These are phyloP conservation scores for Dendroctonus valens DNA, from an alignment of 1,140 invertebrate species.

Conservation along the genomic window DNA sequence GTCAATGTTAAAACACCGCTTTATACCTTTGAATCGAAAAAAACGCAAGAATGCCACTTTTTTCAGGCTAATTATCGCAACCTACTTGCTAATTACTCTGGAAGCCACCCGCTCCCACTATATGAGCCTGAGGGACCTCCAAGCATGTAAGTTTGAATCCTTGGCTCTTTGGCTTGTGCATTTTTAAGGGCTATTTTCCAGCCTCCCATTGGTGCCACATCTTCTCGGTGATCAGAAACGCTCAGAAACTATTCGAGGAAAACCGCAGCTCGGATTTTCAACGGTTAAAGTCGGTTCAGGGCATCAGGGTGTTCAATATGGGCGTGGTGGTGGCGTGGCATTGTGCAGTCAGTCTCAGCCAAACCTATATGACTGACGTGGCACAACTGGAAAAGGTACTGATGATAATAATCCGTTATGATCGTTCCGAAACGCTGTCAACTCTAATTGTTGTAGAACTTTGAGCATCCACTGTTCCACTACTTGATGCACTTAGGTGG, in stretches of 20 bases:
- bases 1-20: too few species aligned
- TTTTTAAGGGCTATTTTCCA: neutral
- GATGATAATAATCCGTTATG: neutral
- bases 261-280: conserved; percentile 14
- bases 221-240: conserved; percentile 15
- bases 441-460: neutral
- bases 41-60: neutral
- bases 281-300: conserved; percentile 28
- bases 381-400: conserved; percentile 29
- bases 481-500: conserved; percentile 2
- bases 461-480: neutral
- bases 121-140: neutral
- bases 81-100: neutral
- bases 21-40: too few species aligned
- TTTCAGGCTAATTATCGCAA: neutral
- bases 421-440: neutral
- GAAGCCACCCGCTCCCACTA: neutral
- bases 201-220: conserved; percentile 1
- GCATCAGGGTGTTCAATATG: conserved; percentile 27
- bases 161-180: too few species aligned
- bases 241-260: neutral
- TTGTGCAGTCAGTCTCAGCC: conserved; percentile 11
- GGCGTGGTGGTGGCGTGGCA: conserved; percentile 24
- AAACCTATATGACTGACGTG: conserved; percentile 17
- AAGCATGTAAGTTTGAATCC: neutral